phyloP scores from a whole-genome alignment of 2,797 vertebrate genomes.

The Scleropages formosus region DNA sequence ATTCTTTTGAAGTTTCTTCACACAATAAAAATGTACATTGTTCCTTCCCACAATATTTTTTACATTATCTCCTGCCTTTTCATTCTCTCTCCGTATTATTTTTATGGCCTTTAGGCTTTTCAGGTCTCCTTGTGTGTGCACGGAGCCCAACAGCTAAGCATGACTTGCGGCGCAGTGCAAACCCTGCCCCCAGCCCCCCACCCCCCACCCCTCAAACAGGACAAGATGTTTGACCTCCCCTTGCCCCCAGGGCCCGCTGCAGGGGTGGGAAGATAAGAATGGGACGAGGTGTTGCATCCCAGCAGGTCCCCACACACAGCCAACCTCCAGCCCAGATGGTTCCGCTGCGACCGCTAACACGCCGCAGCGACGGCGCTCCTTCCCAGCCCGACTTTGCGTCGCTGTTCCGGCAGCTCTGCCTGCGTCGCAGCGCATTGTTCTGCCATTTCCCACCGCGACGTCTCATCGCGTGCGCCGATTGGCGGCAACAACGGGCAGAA shows the following conservation, averaged over 20 bases:
- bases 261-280: not conserved
- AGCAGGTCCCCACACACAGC: not conserved
- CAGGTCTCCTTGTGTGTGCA: no score
- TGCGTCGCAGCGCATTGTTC: no score
- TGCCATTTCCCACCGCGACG: not conserved
- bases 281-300: not conserved
- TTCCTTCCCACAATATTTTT: slow-evolving; percentile 1
- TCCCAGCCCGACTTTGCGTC: no score
- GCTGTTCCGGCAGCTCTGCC: no score
- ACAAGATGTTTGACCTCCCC: slow-evolving; percentile 19
- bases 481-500: not conserved
- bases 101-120: no score
- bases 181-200: not conserved
- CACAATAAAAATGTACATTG: slow-evolving; percentile 32
- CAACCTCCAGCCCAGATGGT: slow-evolving; percentile 4
- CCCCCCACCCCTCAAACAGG: slow-evolving; percentile 4
- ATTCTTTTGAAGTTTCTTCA: slow-evolving; percentile 39
- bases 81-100: not conserved
- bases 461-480: not conserved
- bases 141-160: not conserved
- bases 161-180: not conserved
- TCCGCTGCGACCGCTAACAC: not conserved
- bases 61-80: not conserved
- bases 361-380: no score
- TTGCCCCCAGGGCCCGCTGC: slow-evolving; percentile 19